Conservation (phyloP, 2,113 vertebrate genomes). For the Corvus hawaiiensis region DNA sequence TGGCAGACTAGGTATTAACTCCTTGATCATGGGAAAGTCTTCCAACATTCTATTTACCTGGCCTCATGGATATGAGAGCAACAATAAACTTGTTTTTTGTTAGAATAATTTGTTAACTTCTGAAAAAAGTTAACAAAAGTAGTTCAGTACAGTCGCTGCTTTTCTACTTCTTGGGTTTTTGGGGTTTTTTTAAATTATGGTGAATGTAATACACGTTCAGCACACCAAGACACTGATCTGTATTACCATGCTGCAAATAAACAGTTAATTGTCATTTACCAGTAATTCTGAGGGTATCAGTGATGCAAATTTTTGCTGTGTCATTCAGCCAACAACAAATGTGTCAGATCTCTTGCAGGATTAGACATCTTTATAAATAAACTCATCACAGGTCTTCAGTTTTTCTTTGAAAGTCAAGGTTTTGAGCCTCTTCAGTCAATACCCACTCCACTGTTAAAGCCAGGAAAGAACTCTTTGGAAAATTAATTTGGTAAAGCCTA, state of each 20-base stretch:
- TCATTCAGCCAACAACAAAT: background rate
- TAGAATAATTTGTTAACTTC: background rate
- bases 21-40: background rate
- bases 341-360: background rate
- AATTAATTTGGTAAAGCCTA: background rate
- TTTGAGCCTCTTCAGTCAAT: background rate
- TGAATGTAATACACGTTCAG: background rate
- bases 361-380: background rate
- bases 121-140: background rate
- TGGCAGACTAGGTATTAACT: background rate
- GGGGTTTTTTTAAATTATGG: accelerated
- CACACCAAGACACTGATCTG: background rate
- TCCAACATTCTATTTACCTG: background rate
- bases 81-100: background rate
- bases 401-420: background rate
- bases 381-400: background rate
- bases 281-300: background rate
- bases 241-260: background rate
- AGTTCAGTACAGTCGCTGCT: background rate
- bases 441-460: background rate
- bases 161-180: background rate
- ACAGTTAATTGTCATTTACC: background rate
- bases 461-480: background rate
- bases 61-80: background rate
- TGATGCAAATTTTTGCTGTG: background rate